phyloP scores from a whole-genome alignment of 2,888 invertebrate species.

The Phlogophora meticulosa region DNA sequence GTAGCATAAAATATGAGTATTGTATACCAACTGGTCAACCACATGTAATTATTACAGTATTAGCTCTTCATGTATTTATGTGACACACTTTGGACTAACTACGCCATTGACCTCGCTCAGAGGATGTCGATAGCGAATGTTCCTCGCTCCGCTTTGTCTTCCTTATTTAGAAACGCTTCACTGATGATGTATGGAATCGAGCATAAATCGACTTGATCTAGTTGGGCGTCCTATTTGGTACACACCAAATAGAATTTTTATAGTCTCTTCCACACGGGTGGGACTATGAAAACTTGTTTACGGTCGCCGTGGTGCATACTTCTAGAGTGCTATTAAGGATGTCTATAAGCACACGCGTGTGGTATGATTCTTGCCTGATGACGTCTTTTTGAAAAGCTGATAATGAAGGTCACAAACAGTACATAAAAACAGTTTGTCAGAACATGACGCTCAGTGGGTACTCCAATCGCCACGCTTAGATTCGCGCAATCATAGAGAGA shows the following conservation, averaged over 20 bases:
- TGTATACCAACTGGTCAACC: slow-evolving; percentile 16
- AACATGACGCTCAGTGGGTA: no score
- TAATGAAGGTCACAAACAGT: no score
- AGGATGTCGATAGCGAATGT: slow-evolving; percentile 40
- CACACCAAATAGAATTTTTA: no score
- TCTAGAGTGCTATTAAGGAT: not conserved
- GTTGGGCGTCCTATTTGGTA: slow-evolving; percentile 2
- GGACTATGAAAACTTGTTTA: not conserved
- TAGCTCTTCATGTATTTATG: slow-evolving; percentile 33
- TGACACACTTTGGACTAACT: slow-evolving; percentile 42
- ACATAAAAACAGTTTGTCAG: no score
- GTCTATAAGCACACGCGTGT: not conserved
- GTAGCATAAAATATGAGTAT: slow-evolving; percentile 30
- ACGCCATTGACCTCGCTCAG: slow-evolving; percentile 47
- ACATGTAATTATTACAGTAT: slow-evolving; percentile 49
- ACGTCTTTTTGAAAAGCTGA: no score
- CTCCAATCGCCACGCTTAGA: no score
- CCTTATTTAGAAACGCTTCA: slow-evolving; percentile 37
- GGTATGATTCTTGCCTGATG: no score
- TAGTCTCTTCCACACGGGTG: no score
- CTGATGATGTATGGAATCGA: slow-evolving; percentile 26
- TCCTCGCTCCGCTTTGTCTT: slow-evolving; percentile 34
- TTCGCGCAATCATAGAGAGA: no score
- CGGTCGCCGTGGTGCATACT: no score
- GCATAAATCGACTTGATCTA: slow-evolving; percentile 17